Conservation (phyloP, 2,797 vertebrate species). For the Pogonophryne albipinna region DNA sequence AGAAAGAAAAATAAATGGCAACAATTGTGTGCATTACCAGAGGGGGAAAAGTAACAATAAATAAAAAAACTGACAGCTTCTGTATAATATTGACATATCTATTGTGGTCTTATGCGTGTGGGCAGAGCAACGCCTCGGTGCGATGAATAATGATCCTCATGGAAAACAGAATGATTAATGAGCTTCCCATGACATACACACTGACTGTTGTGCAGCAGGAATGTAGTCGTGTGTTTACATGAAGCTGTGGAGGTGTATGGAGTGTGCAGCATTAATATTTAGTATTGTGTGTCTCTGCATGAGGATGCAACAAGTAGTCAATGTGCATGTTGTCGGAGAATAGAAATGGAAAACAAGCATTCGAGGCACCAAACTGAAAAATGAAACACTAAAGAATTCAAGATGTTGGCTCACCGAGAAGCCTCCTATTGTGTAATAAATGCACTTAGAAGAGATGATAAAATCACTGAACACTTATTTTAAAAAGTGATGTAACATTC, state of each 20-base stretch:
- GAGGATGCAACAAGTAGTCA: constrained; percentile 14
- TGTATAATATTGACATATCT: constrained; percentile 63
- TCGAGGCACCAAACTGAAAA: constrained; percentile 16
- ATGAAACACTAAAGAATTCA: constrained; percentile 35
- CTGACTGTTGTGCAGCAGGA: background rate
- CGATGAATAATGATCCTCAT: constrained; percentile 69
- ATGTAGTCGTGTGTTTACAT: constrained; percentile 28
- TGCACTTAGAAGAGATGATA: constrained; percentile 39
- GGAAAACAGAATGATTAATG: constrained; percentile 71
- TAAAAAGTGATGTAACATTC: constrained; percentile 11
- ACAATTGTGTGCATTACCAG: constrained; percentile 53
- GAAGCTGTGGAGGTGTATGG: constrained; percentile 18
- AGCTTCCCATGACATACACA: constrained; percentile 33
- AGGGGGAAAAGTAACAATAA: constrained; percentile 54
- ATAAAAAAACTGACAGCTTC: constrained; percentile 59
- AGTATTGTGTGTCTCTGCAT: constrained; percentile 1
- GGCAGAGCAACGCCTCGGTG: constrained; percentile 21
- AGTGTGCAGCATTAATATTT: constrained; percentile 31
- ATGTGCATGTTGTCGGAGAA: constrained; percentile 7
- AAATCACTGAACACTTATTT: constrained; percentile 21
- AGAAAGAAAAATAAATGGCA: constrained; percentile 63
- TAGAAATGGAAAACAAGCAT: constrained; percentile 16
- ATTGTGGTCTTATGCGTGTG: constrained; percentile 60
- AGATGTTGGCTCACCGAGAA: constrained; percentile 36
- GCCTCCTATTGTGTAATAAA: constrained; percentile 45